These are phyloP conservation scores for Seriola dumerili DNA, from an alignment of 2,113 vertebrate species.

Conservation along the genomic window DNA sequence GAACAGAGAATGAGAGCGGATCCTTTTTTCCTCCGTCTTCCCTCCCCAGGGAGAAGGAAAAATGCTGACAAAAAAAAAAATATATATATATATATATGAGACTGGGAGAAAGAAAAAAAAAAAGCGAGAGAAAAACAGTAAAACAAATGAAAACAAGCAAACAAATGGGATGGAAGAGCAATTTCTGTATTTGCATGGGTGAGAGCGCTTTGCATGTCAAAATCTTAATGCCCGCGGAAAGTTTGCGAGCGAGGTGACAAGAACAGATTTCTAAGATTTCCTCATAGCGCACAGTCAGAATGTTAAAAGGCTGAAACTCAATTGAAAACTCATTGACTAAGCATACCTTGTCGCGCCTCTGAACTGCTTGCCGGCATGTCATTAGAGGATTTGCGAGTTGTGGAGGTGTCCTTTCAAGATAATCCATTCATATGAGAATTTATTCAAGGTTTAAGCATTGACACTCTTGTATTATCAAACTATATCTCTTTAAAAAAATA, in stretches of 20 bases:
- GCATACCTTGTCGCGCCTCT: constrained; percentile 19
- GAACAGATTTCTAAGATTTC: constrained; percentile 54
- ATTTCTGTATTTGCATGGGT: constrained; percentile 61
- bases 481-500: not conserved
- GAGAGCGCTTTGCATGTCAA: constrained; percentile 25
- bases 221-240: constrained; percentile 22
- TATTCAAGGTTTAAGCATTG: constrained; percentile 10
- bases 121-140: constrained; percentile 1
- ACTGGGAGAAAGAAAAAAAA: not conserved
- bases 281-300: constrained; percentile 15
- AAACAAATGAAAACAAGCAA: constrained; percentile 69
- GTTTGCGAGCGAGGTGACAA: constrained; percentile 40
- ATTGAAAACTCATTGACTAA: constrained; percentile 46
- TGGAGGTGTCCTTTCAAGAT: constrained; percentile 35
- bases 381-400: constrained; percentile 43
- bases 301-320: constrained; percentile 42
- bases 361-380: constrained; percentile 20
- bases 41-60: constrained; percentile 47
- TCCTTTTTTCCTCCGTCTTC: constrained; percentile 9
- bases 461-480: constrained; percentile 17
- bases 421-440: constrained; percentile 12
- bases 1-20: constrained; percentile 24
- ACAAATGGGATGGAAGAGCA: constrained; percentile 53
- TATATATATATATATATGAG: no score
- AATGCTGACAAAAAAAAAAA: constrained; percentile 44